Evolutionary conservation across 2,888 invertebrate species (phyloP).

Genomic region (Dolichomitus sp.): DNA sequence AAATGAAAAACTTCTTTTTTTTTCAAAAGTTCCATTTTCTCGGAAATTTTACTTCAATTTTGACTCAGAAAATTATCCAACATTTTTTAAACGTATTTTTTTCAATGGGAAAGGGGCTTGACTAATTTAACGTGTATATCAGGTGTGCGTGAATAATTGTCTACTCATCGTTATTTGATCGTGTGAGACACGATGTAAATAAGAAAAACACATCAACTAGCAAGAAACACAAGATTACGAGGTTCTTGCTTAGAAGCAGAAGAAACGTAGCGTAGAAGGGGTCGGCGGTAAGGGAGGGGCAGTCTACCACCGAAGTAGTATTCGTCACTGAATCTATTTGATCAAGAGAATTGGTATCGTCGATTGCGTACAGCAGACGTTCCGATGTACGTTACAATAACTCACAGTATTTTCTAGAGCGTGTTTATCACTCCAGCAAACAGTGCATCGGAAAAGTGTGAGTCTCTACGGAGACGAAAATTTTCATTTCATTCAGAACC

Average conservation of each 20-base stretch:
- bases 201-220: conserved; percentile 18
- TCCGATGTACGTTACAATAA: not conserved
- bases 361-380: conserved; percentile 31
- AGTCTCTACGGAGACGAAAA: not conserved
- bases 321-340: conserved; percentile 58
- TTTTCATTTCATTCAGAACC: not conserved
- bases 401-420: conserved; percentile 15
- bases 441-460: conserved; percentile 28
- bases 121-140: not conserved
- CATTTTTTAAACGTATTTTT: no score
- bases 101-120: no score
- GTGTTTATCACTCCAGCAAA: conserved; percentile 36
- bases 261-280: not conserved
- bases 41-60: no score
- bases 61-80: no score
- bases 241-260: conserved; percentile 10
- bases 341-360: conserved; percentile 48
- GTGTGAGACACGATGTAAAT: not conserved
- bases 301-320: not conserved
- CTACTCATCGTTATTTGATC: conserved; percentile 14
- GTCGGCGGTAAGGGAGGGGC: conserved; percentile 12
- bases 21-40: no score
- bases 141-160: not conserved
- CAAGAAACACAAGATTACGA: conserved; percentile 25
- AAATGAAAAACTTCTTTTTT: no score